Evolutionary conservation across 2,888 invertebrate genomes (phyloP).

Genomic region (Chymomyza caudatula): DNA sequence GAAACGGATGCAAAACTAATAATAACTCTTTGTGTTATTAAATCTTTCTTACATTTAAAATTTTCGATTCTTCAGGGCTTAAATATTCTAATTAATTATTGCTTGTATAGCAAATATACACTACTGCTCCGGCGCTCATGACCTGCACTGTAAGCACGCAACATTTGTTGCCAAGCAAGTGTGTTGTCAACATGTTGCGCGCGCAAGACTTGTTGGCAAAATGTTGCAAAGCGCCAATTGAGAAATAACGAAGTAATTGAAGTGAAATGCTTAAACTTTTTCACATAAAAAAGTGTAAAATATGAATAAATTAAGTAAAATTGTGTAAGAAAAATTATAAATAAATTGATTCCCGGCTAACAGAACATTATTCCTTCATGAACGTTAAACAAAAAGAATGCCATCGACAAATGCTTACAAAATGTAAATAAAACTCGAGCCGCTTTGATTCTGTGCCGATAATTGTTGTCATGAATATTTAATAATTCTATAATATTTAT

Average conservation of each 20-base stretch:
- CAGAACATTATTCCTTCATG: background rate
- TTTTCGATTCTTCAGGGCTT: too few species aligned
- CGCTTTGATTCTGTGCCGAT: conserved; percentile 62
- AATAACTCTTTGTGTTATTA: too few species aligned
- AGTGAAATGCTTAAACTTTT: background rate
- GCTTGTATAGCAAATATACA: too few species aligned
- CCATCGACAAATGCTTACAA: background rate
- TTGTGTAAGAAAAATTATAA: conserved; percentile 27
- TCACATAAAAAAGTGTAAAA: background rate
- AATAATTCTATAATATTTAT: conserved; percentile 22
- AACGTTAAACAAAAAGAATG: conserved; percentile 20
- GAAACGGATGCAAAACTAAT: too few species aligned
- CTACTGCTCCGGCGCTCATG: background rate
- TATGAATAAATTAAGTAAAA: conserved; percentile 16
- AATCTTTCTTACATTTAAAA: too few species aligned
- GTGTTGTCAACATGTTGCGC: conserved; percentile 41
- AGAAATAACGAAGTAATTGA: conserved; percentile 39
- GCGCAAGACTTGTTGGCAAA: conserved; percentile 55
- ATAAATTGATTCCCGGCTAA: background rate
- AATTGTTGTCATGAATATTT: conserved; percentile 67
- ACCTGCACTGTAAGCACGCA: background rate
- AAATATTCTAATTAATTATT: too few species aligned
- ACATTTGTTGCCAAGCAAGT: conserved; percentile 23
- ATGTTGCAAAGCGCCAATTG: conserved; percentile 31
- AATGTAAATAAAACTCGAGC: conserved; percentile 1